A percentile compares a stretch with the other conserved stretches of the same genome.
Conservation (phyloP, 2,797 vertebrate genomes). For the Streptopelia turtur region DNA sequence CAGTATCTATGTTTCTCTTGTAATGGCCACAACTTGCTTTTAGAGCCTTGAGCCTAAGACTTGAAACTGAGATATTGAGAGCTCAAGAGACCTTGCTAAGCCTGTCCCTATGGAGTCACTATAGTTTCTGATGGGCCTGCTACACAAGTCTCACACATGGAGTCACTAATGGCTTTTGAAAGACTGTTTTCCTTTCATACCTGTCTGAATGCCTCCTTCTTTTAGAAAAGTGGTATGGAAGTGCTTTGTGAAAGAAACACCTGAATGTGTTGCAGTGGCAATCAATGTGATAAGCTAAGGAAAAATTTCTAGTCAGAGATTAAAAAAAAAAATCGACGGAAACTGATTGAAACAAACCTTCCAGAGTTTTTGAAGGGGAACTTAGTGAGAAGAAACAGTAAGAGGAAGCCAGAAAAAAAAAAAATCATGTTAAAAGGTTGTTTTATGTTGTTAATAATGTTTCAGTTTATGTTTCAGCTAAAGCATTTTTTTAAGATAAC, state of each 20-base stretch:
- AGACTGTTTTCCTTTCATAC: neutral
- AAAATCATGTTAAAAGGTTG: neutral
- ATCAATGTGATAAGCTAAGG: neutral
- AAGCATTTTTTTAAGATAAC: neutral
- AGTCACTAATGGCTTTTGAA: neutral
- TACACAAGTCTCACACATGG: fast-evolving
- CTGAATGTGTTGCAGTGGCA: no score
- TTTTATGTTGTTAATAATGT: neutral
- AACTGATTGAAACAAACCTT: neutral
- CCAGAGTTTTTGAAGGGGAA: neutral
- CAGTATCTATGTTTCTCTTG: neutral
- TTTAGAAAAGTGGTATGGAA: neutral
- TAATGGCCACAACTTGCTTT: neutral
- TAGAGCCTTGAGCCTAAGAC: neutral
- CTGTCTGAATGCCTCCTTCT: neutral
- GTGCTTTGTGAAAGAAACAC: neutral
- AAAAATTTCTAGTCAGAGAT: neutral
- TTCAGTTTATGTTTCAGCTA: neutral
- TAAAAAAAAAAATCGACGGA: neutral
- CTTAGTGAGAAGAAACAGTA: neutral
- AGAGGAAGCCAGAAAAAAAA: neutral
- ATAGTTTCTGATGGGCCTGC: neutral
- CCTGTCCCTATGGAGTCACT: neutral
- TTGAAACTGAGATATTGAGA: neutral
- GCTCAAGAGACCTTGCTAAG: neutral